Base-by-base conservation (phyloP, 2,888 invertebrate genomes). In the Sarcophaga variegata region DNA sequence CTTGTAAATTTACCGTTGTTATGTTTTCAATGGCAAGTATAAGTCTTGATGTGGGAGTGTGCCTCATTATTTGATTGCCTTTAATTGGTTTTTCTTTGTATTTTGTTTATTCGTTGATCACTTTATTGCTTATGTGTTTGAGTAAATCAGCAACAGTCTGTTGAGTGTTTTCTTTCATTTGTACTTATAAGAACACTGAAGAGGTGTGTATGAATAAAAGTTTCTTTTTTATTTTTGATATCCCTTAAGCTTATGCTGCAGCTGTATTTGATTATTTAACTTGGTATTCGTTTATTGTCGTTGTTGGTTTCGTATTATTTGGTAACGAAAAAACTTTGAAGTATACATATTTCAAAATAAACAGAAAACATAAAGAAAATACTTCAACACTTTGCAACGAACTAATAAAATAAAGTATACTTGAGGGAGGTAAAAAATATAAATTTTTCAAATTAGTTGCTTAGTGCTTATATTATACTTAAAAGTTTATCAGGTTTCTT, bases 321-420 rank as follows among this genome's bases (percentile, higher is more conserved):
- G 37, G 20, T n/a, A 37, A 67, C 14, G 37, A 60, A 78, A 37
- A 69, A 78, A 78, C 59, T 69, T 78, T 47, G 5, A 49, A 22
- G 22, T 27, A 54, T 37, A n/a, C 20, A 4, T 10, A n/a, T 60
- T 60, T 20, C 14, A 14, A 60, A 60, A 22, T 17, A 59, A 14
- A 4, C 3, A 27, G 3, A 4, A 27, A 4, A 25, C 0, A 0
- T 25, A 25, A 25, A 25, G 4, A 22, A 17, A 45, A 71, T 11
- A 71, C 59, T 54, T 54, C 2, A 60, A 27, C 49, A 54, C 14
- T 14, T 54, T 54, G 12, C 49, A 14, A 54, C 1, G 54, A 14
- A 54, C 14, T 54, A 14, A 54, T 14, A 54, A 14, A 17, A 54
- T 54, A 54, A 54, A 54, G 54, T 1, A 14, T 54, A 54, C 17